A percentile compares a stretch with the other conserved stretches of the same genome.
Conservation (phyloP, 2,888 invertebrate species). For the Melinaea marsaeus region DNA sequence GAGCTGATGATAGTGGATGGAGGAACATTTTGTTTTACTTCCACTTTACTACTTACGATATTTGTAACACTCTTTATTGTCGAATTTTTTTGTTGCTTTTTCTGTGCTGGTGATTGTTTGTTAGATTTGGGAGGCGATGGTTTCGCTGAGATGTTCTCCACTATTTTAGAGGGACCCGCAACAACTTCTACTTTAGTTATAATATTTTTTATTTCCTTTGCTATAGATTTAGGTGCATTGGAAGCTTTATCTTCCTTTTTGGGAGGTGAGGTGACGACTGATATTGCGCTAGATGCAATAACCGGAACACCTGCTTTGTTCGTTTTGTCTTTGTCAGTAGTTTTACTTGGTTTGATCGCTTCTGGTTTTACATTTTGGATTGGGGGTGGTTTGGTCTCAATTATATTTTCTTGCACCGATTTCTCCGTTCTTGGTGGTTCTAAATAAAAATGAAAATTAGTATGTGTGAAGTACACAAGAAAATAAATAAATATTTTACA, state of each 20-base stretch:
- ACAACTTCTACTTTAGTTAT: constrained; percentile 78
- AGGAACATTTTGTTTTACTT: constrained; percentile 64
- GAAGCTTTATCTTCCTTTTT: constrained; percentile 69
- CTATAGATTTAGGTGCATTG: constrained; percentile 66
- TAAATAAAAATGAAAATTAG: constrained; percentile 42
- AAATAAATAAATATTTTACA: constrained; percentile 1
- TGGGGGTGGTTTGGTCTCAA: constrained; percentile 68
- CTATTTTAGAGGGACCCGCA: constrained; percentile 70
- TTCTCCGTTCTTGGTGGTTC: constrained; percentile 68
- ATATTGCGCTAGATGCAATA: constrained; percentile 61
- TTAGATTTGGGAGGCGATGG: constrained; percentile 48
- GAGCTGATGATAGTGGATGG: constrained; percentile 52
- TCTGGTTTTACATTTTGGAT: constrained; percentile 62
- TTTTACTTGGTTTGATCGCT: constrained; percentile 69
- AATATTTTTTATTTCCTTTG: constrained; percentile 68
- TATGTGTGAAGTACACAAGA: constrained; percentile 9
- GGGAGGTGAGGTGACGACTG: constrained; percentile 58
- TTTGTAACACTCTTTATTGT: constrained; percentile 60
- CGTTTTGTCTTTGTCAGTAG: constrained; percentile 59
- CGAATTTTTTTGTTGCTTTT: constrained; percentile 57
- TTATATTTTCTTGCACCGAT: constrained; percentile 66
- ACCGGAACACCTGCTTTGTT: constrained; percentile 59
- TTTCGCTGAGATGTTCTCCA: constrained; percentile 58
- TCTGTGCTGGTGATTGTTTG: constrained; percentile 48
- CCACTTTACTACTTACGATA: constrained; percentile 68